Evolutionary conservation across 2,888 invertebrate genomes (phyloP).

Genomic region (Drosophila anomalipes): DNA sequence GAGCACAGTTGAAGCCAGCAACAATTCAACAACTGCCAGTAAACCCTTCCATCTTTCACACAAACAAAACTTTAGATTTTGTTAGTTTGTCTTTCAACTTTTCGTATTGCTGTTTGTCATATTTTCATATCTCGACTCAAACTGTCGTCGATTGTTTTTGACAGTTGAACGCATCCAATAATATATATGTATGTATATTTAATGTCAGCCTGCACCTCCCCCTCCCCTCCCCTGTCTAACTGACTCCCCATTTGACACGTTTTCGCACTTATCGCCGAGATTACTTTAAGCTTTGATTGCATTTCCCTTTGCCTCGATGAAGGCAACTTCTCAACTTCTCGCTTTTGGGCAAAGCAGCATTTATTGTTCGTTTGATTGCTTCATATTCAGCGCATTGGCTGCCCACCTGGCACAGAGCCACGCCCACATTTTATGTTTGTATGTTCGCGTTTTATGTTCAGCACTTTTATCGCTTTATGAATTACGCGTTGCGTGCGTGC

Average conservation of each 20-base stretch:
- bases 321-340: conserved; percentile 22
- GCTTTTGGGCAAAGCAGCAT: conserved; percentile 41
- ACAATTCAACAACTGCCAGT: neutral
- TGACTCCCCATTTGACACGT: conserved; percentile 68
- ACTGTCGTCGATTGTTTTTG: conserved; percentile 64
- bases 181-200: conserved; percentile 47
- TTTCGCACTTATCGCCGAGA: conserved; percentile 80
- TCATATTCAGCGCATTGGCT: conserved; percentile 59
- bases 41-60: conserved; percentile 4
- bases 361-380: conserved; percentile 79
- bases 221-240: neutral
- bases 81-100: conserved; percentile 45
- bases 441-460: conserved; percentile 63
- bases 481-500: conserved; percentile 70
- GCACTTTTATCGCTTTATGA: conserved; percentile 78
- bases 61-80: neutral
- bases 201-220: conserved; percentile 31
- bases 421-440: conserved; percentile 59
- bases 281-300: conserved; percentile 80
- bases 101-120: conserved; percentile 42
- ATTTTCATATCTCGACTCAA: conserved; percentile 56
- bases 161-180: conserved; percentile 38
- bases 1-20: neutral
- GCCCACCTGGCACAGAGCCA: conserved; percentile 31
- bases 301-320: conserved; percentile 39